Conservation (phyloP, 2,888 invertebrate species). For the Stenodera caucasica region DNA sequence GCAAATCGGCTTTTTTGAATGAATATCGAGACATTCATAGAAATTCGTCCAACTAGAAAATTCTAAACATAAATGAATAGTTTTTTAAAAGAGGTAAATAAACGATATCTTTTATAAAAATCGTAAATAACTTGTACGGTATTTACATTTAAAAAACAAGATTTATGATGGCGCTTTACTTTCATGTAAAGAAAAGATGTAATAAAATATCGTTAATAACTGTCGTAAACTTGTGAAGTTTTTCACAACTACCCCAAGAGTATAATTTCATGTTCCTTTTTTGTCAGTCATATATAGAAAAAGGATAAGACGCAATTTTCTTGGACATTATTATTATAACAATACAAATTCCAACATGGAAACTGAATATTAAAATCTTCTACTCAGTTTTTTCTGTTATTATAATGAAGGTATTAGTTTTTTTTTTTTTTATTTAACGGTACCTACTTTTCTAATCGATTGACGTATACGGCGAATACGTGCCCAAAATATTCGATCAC, state of each 20-base stretch:
- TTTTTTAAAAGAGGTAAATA: background rate
- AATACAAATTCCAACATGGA: no score
- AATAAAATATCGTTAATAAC: slow-evolving; percentile 37
- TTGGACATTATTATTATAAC: no score
- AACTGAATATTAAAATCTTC: no score
- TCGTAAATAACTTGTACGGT: slow-evolving; percentile 23
- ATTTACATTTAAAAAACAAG: slow-evolving; percentile 29
- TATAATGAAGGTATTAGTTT: no score
- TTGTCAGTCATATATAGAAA: slow-evolving; percentile 8
- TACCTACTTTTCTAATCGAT: slow-evolving; percentile 46
- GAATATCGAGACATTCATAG: background rate
- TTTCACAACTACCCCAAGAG: slow-evolving; percentile 31
- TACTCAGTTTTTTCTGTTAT: no score
- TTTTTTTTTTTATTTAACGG: no score
- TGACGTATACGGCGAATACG: slow-evolving; percentile 30
- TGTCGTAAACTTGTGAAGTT: slow-evolving; percentile 34
- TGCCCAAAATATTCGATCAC: slow-evolving; percentile 28
- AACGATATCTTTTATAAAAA: slow-evolving; percentile 14
- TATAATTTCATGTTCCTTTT: slow-evolving; percentile 35
- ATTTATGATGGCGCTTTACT: slow-evolving; percentile 22
- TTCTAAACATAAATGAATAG: background rate
- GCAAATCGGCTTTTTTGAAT: background rate
- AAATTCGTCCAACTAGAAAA: background rate
- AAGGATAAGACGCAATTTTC: slow-evolving; percentile 11
- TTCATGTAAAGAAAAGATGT: slow-evolving; percentile 25